Evolutionary conservation across 2,797 vertebrate genomes (phyloP), one percentile per base, ranked within the genome.

Genomic region (Brachymystax lenok): DNA sequence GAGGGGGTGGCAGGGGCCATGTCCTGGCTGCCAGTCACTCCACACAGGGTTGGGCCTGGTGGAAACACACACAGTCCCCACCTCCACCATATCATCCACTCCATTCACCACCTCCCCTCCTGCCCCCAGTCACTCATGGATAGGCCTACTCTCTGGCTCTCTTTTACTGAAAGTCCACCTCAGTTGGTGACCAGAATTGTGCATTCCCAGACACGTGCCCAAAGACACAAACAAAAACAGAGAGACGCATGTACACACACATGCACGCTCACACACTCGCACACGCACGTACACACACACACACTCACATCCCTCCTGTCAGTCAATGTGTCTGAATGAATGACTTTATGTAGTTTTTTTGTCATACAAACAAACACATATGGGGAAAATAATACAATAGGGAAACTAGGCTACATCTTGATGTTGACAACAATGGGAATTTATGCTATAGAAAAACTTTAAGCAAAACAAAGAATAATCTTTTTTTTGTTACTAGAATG

Each of bases 11-110:
- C 73, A 81, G 79, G 78, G 84, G 83, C 86, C 79, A 82, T 79
- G 86, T 85, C 66, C 4, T 77, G 79, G 52, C 86, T 89, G 88
- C 79, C 89, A 90, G 83, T 91, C 89, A 91, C 67, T 74, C 73
- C 61, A 67, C 72, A 78, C 78, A 78, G 51, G 64, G 79, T 71
- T 5, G 28, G 1, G 56, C 63, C 72, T 40, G 28, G 69, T 52
- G 33, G 35, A 13, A 8, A 12, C 7, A n/a, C 30, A 30, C 66
- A 17, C 30, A 13, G 1, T 33, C 68, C 33, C 17, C 17, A 64
- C 35, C 33, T 46, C 40, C 40, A 46, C 40, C 40, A 10, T 10
- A 46, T 46, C 40, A 46, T 46, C 40, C 40, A 46, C 40, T 46
- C 40, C 24, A 24, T 46, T 46, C 19, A 24, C 69, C 21, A 50